phyloP scores from a whole-genome alignment of 2,113 vertebrate genomes.

The Plecotus auritus region DNA sequence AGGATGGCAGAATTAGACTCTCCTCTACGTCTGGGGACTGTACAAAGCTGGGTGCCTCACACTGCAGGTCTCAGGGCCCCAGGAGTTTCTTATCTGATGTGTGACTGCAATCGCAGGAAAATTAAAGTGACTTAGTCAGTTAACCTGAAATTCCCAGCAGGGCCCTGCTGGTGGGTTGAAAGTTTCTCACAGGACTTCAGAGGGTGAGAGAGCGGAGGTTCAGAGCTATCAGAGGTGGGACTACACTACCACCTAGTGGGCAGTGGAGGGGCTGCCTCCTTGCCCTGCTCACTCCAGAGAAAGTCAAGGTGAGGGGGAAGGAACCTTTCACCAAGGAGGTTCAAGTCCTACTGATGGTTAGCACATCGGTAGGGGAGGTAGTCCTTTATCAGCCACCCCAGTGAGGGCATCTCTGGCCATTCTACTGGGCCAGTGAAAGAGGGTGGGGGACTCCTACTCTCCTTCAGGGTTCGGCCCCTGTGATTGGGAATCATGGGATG shows the following conservation, averaged over 20 bases:
- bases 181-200: background rate
- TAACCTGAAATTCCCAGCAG: conserved; percentile 63
- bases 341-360: background rate
- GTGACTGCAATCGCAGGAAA: conserved; percentile 60
- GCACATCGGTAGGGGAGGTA: accelerated
- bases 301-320: background rate
- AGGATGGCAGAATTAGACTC: background rate
- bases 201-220: background rate
- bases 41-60: background rate
- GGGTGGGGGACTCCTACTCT: accelerated
- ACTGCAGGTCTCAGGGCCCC: background rate
- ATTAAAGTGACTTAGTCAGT: conserved; percentile 64
- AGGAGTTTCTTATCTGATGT: conserved; percentile 20
- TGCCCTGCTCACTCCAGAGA: background rate
- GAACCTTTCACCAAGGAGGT: background rate
- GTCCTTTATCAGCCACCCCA: too few species aligned
- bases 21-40: background rate
- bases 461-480: background rate
- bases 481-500: too few species aligned
- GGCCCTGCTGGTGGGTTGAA: background rate
- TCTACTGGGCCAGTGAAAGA: background rate
- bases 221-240: background rate
- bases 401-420: background rate
- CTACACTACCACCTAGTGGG: conserved; percentile 64
- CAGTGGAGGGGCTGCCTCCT: background rate